A percentile compares a stretch with the other conserved stretches of the same genome.
These are phyloP conservation scores for Rhopalosiphum maidis DNA, from an alignment of 1,140 invertebrate species.

Conservation along the genomic window DNA sequence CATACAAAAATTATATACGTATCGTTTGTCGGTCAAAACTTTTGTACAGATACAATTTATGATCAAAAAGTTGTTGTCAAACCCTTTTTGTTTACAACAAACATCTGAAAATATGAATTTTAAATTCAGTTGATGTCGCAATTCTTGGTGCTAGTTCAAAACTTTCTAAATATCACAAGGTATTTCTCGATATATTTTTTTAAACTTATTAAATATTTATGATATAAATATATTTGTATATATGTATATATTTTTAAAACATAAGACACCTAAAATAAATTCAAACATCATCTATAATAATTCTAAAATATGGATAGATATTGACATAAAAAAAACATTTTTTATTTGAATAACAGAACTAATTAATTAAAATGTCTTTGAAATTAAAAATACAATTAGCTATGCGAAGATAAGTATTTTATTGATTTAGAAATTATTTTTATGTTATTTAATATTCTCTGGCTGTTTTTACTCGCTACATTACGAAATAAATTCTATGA, in stretches of 20 bases:
- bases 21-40: conserved; percentile 29
- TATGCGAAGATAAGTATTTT: background rate
- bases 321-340: no score
- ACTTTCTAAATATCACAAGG: conserved; percentile 12
- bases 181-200: background rate
- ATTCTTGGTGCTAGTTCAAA: background rate
- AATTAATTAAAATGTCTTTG: background rate
- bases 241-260: background rate
- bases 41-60: conserved; percentile 8
- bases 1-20: background rate
- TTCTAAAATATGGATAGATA: no score
- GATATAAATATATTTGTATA: background rate
- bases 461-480: background rate
- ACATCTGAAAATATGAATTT: conserved; percentile 37
- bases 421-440: background rate
- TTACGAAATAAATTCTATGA: background rate
- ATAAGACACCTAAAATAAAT: no score
- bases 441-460: conserved; percentile 4
- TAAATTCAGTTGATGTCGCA: background rate
- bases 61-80: conserved; percentile 38
- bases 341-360: background rate
- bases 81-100: conserved; percentile 20
- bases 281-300: no score
- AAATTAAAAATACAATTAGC: background rate
- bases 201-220: background rate